Percentiles rank a stretch among this genome's conserved stretches.
These are phyloP conservation scores for Aphelenchoides fujianensis DNA, from an alignment of 1,140 invertebrate genomes.

Conservation along the genomic window DNA sequence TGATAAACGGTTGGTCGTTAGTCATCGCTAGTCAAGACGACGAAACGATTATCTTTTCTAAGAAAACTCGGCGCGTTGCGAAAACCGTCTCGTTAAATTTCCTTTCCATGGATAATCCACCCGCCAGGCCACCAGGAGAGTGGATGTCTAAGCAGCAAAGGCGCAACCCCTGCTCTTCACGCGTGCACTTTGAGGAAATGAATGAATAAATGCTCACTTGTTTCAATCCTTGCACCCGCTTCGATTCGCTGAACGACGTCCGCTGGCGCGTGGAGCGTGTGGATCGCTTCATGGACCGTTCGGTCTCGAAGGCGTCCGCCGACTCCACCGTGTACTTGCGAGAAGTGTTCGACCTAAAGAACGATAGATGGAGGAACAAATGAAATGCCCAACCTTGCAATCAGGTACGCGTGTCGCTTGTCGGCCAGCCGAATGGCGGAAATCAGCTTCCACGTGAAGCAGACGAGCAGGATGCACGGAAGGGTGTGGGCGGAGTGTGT, in stretches of 20 bases:
- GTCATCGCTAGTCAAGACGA: too few relatives aligned
- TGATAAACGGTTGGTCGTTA: slow-evolving; percentile 20
- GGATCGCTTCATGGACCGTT: not conserved
- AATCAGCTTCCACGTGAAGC: slow-evolving; percentile 59
- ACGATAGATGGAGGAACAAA: slow-evolving; percentile 20
- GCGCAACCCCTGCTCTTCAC: too few relatives aligned
- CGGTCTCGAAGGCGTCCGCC: not conserved
- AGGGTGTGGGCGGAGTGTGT: slow-evolving; percentile 56
- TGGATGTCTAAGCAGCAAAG: too few relatives aligned
- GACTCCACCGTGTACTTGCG: slow-evolving; percentile 16
- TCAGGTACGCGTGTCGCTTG: slow-evolving; percentile 50
- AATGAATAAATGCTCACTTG: slow-evolving; percentile 39
- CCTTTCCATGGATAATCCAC: too few relatives aligned
- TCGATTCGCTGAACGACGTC: slow-evolving; percentile 50
- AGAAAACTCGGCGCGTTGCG: too few relatives aligned
- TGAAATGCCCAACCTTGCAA: slow-evolving; percentile 39
- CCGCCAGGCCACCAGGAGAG: too few relatives aligned
- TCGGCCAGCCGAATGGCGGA: slow-evolving; percentile 55
- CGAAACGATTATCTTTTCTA: too few relatives aligned
- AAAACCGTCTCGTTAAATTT: too few relatives aligned
- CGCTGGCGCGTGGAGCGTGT: slow-evolving; percentile 7
- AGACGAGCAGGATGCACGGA: slow-evolving; percentile 56
- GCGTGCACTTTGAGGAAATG: slow-evolving; percentile 6
- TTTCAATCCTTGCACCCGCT: slow-evolving; percentile 54
- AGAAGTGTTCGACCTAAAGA: not conserved